Evolutionary conservation across 2,797 vertebrate genomes (phyloP).

Genomic region (Meriones psammophilus): DNA sequence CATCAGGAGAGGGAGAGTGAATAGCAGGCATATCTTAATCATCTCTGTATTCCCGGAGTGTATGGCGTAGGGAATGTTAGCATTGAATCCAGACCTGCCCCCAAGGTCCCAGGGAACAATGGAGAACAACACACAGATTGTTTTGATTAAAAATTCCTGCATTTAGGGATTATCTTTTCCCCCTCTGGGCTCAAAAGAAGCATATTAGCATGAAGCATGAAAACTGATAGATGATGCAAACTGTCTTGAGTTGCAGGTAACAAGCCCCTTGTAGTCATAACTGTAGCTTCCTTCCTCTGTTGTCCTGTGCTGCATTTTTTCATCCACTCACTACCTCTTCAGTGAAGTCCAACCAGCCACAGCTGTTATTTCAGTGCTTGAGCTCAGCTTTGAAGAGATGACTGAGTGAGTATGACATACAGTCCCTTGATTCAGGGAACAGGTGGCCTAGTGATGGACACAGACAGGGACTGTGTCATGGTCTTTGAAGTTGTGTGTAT

Average conservation of each 20-base stretch:
- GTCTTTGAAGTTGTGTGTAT: background rate
- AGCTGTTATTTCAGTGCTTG: background rate
- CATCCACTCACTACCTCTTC: background rate
- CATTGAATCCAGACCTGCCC: slow-evolving; percentile 42
- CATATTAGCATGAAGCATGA: slow-evolving; percentile 32
- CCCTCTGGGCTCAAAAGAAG: slow-evolving; percentile 45
- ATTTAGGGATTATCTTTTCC: slow-evolving; percentile 49
- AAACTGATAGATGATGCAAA: background rate
- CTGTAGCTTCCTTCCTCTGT: background rate
- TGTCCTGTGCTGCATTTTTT: background rate
- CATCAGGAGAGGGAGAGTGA: background rate
- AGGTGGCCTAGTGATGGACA: background rate
- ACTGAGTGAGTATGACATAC: background rate
- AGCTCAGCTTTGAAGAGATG: background rate
- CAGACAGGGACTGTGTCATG: background rate
- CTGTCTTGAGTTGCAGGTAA: slow-evolving; percentile 30
- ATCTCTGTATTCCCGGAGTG: background rate
- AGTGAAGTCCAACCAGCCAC: background rate
- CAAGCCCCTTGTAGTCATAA: background rate
- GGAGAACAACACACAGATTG: slow-evolving; percentile 50
- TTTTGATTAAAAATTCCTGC: slow-evolving; percentile 26
- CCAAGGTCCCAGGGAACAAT: background rate
- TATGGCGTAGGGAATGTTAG: slow-evolving; percentile 15
- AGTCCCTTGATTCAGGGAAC: background rate
- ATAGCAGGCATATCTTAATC: slow-evolving; percentile 16